A percentile compares a stretch with the other conserved stretches of the same genome.
Evolutionary conservation across 2,888 invertebrate genomes (phyloP).

Genomic region (Dysmachus trigonus): DNA sequence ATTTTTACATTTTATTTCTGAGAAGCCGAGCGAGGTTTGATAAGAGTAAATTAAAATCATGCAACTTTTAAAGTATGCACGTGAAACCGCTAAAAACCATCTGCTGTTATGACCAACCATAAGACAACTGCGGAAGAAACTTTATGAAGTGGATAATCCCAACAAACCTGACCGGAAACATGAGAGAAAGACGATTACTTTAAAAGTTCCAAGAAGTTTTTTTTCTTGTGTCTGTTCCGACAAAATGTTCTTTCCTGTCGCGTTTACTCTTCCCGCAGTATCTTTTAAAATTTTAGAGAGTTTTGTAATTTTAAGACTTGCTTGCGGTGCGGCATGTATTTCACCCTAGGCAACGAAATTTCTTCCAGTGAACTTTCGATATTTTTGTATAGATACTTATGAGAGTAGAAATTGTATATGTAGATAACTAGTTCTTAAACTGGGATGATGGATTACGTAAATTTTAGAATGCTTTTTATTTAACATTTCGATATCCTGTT

Average conservation of each 20-base stretch:
- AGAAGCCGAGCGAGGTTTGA: background rate
- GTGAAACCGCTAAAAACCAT: background rate
- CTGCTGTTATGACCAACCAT: background rate
- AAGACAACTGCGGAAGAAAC: background rate
- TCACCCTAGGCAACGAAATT: background rate
- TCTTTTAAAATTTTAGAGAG: background rate
- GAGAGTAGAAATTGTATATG: too few relatives aligned
- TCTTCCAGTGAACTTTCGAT: too few relatives aligned
- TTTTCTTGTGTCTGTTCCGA: background rate
- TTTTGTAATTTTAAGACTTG: background rate
- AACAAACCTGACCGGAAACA: constrained; percentile 21
- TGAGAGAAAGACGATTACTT: constrained; percentile 6
- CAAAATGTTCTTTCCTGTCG: constrained; percentile 12
- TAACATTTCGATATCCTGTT: too few relatives aligned
- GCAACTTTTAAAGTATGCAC: constrained; percentile 1
- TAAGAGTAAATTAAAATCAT: background rate
- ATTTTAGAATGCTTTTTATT: too few relatives aligned
- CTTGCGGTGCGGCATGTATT: background rate
- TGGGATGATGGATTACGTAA: too few relatives aligned
- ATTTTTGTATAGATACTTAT: too few relatives aligned
- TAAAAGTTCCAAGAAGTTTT: background rate
- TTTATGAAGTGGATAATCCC: constrained; percentile 5
- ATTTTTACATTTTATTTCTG: background rate
- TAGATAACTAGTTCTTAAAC: too few relatives aligned
- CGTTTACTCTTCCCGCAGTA: background rate